Base-by-base conservation (phyloP, 2,797 vertebrate genomes). In the Mormyrus hasselquistii region DNA sequence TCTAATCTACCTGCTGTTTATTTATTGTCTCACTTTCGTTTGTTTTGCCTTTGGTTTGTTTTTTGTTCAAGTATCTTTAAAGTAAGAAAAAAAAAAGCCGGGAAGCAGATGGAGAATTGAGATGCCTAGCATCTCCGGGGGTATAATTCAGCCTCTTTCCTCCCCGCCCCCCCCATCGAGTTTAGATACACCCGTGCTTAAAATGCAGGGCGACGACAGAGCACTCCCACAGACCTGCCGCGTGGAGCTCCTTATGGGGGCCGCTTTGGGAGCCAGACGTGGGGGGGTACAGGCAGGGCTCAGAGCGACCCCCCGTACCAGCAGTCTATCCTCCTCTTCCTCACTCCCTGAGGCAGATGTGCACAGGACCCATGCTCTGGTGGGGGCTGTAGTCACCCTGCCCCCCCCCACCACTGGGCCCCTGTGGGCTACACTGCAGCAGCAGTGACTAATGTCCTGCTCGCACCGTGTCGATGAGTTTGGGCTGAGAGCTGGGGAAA, bases 401-500 rank as follows among this genome's bases (percentile, higher is more conserved):
- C 93, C 93, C 93, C 92, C 14, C 34, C 38, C 69, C 73, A 19
- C 19, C 65, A 38, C 65, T 5, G 9, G 91, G 93, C 94, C 97
- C 97, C 97, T 92, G 93, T 94, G 96, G 97, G 97, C 96, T 97
- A 95, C 95, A 91, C 95, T 94, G 96, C 97, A 91, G 95, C 96
- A 96, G 95, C 93, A 95, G 96, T 98, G 97, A 99, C 97, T 98
- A 98, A 99, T 98, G 97, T 97, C 96, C 94, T 96, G 96, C 96
- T 97, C 95, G 91, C 85, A 94, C 94, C 94, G 94, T 96, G 97
- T 98, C 97, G 99, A 98, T 97, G 98, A 98, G 96, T 98, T 96
- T 96, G 96, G 94, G 94, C 92, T 93, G 92, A 16, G 95, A 96
- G 95, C 94, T 90, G 96, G 96, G 96, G 97, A 98, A 97, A 76